These are phyloP conservation scores for Elaphurus davidianus DNA, from an alignment of 2,113 vertebrate genomes.

Conservation along the genomic window DNA sequence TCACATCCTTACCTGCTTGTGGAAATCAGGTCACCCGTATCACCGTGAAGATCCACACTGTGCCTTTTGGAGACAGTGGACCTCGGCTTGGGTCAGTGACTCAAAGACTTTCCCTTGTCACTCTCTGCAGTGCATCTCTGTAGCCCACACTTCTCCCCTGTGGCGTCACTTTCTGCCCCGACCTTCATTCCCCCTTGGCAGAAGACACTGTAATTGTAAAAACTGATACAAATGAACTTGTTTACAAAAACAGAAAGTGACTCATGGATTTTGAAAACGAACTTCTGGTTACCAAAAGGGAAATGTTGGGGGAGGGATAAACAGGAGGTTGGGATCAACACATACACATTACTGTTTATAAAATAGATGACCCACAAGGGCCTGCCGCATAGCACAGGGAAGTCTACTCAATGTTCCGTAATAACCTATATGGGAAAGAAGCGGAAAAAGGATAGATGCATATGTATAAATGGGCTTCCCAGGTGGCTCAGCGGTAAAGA, in stretches of 20 bases:
- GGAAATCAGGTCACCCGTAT: neutral
- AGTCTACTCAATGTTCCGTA: too few species aligned
- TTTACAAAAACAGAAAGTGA: neutral
- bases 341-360: too few species aligned
- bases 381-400: neutral
- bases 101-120: neutral
- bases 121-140: accelerated
- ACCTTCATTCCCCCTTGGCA: neutral
- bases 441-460: accelerated
- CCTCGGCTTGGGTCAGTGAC: accelerated
- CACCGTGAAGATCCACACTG: accelerated
- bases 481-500: neutral
- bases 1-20: neutral
- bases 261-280: neutral
- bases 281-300: neutral
- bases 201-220: neutral
- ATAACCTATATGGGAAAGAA: neutral
- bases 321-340: neutral
- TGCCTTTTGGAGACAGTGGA: neutral
- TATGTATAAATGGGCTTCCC: neutral
- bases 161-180: neutral
- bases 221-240: neutral
- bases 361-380: neutral
- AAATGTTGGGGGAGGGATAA: neutral
- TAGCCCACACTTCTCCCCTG: accelerated